Evolutionary conservation across 2,888 invertebrate genomes (phyloP).

Genomic region (Arrhopalites spinosus): DNA sequence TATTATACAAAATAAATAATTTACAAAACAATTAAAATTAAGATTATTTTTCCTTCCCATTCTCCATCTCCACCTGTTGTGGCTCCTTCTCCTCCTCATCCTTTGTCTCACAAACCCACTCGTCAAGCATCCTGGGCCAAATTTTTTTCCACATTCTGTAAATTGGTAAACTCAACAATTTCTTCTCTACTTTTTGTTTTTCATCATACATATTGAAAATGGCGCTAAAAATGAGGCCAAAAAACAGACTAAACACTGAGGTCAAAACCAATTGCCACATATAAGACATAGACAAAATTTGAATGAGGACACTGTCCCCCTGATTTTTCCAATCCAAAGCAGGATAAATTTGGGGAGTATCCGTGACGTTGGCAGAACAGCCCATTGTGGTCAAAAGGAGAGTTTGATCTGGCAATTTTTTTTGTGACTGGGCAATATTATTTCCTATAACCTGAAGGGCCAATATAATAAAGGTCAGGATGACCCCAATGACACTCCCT

Average conservation of each 20-base stretch:
- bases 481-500: slow-evolving; percentile 58
- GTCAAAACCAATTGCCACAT: slow-evolving; percentile 58
- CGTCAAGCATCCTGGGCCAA: too few species aligned
- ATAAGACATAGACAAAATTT: slow-evolving; percentile 57
- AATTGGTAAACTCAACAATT: slow-evolving; percentile 26
- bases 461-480: slow-evolving; percentile 57
- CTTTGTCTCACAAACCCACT: too few species aligned
- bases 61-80: too few species aligned
- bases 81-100: too few species aligned
- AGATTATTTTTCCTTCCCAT: too few species aligned
- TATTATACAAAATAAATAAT: too few species aligned
- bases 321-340: slow-evolving; percentile 45
- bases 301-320: slow-evolving; percentile 37
- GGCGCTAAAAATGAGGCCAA: slow-evolving; percentile 54
- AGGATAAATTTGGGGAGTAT: background rate
- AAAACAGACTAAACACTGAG: slow-evolving; percentile 56
- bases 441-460: slow-evolving; percentile 57
- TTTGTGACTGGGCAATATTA: slow-evolving; percentile 55
- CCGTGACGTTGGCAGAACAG: slow-evolving; percentile 11
- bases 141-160: too few species aligned
- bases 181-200: background rate
- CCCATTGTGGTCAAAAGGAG: slow-evolving; percentile 35
- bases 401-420: slow-evolving; percentile 47
- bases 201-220: background rate
- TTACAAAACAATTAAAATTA: too few species aligned